Conservation (phyloP, 30 jellyfish, hydroid and myxozoan species). For the Pseudorhiza aurosa region DNA sequence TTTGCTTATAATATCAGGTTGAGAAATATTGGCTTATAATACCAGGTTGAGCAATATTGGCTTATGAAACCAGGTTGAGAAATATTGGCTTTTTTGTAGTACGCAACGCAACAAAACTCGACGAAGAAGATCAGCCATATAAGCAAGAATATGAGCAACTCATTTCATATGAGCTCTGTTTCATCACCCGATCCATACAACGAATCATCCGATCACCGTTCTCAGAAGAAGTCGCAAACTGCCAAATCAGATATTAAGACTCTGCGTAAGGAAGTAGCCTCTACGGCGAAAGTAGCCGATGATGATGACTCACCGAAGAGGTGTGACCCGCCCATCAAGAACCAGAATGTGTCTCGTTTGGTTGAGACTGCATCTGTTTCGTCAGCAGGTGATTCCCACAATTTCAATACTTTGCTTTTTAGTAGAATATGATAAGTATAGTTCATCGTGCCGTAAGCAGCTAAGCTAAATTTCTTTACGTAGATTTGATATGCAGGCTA, state of each 20-base stretch:
- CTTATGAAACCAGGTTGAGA: too few species aligned
- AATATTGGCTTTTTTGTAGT: too few species aligned
- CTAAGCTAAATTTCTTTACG: too few species aligned
- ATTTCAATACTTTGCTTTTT: too few species aligned
- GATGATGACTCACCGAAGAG: not conserved
- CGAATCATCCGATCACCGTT: not conserved
- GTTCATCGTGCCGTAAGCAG: too few species aligned
- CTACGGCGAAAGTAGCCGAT: not conserved
- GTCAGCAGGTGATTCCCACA: constrained; percentile 40
- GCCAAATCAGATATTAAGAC: not conserved
- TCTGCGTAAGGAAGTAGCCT: constrained; percentile 35
- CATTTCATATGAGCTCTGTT: not conserved
- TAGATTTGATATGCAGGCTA: too few species aligned
- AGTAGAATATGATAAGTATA: too few species aligned
- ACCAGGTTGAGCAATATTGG: too few species aligned
- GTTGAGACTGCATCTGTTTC: constrained; percentile 31
- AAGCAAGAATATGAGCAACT: constrained; percentile 8
- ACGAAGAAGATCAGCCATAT: not conserved
- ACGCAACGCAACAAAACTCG: constrained; percentile 33
- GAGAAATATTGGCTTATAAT: too few species aligned
- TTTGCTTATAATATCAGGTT: too few species aligned
- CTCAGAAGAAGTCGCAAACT: not conserved
- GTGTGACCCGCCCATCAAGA: not conserved
- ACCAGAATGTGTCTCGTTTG: not conserved
- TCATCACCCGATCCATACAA: constrained; percentile 43